Percentiles rank a stretch among this genome's conserved stretches.
These are phyloP conservation scores for Astreopora myriophthalma DNA, from an alignment of 64 coral and sea anemone genomes.

Conservation along the genomic window DNA sequence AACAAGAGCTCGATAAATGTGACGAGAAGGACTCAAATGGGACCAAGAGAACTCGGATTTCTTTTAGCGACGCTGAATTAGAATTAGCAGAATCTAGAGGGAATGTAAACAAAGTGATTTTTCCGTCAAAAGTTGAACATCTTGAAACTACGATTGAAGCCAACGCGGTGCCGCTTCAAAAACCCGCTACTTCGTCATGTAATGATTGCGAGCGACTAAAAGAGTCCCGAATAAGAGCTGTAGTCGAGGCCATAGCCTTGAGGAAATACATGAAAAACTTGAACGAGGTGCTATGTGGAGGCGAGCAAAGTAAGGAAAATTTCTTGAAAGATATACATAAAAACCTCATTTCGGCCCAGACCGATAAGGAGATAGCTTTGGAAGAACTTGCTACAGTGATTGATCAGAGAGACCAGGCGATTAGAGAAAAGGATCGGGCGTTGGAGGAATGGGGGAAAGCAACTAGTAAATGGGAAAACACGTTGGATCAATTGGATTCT, in stretches of 20 bases:
- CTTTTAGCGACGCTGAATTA: slow-evolving; percentile 26
- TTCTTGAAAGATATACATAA: slow-evolving; percentile 88
- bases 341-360: slow-evolving; percentile 78
- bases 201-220: slow-evolving; percentile 93
- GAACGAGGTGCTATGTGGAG: slow-evolving; percentile 65
- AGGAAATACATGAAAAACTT: slow-evolving; percentile 84
- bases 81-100: slow-evolving; percentile 19
- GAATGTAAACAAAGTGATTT: slow-evolving; percentile 52
- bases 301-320: slow-evolving; percentile 65
- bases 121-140: slow-evolving; percentile 88
- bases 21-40: not conserved
- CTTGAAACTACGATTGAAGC: slow-evolving; percentile 83
- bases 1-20: slow-evolving; percentile 45
- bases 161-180: slow-evolving; percentile 62
- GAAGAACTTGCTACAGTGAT: slow-evolving; percentile 92
- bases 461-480: slow-evolving; percentile 94
- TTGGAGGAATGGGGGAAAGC: slow-evolving; percentile 99
- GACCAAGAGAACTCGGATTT: slow-evolving; percentile 36
- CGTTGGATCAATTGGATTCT: slow-evolving; percentile 92
- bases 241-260: slow-evolving; percentile 88
- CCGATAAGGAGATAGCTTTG: slow-evolving; percentile 87
- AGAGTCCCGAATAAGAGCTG: slow-evolving; percentile 76
- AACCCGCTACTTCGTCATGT: slow-evolving; percentile 66
- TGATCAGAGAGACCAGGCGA: slow-evolving; percentile 79
- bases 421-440: slow-evolving; percentile 80